phyloP scores from a whole-genome alignment of 2,888 invertebrate genomes.

The Phengaris alcon region DNA sequence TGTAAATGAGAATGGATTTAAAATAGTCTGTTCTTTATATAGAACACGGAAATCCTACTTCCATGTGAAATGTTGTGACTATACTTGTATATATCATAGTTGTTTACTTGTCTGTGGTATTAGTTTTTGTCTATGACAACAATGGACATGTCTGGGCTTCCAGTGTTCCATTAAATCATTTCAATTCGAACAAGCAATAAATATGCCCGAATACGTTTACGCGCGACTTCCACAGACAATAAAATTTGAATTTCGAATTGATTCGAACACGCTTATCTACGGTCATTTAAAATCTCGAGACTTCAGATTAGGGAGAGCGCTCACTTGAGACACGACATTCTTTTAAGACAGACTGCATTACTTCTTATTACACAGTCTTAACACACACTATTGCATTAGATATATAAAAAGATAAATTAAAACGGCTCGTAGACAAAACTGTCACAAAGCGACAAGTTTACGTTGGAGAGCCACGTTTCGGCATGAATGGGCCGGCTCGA shows the following conservation, averaged over 20 bases:
- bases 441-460: too few species aligned
- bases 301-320: too few species aligned
- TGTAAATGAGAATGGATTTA: constrained; percentile 26
- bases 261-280: not conserved
- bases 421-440: too few species aligned
- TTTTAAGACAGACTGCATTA: too few species aligned
- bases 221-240: not conserved
- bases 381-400: too few species aligned
- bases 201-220: constrained; percentile 19
- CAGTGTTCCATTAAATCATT: constrained; percentile 18
- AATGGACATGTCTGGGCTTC: constrained; percentile 1
- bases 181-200: constrained; percentile 19
- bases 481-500: too few species aligned
- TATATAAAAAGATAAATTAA: too few species aligned
- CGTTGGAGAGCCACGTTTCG: too few species aligned
- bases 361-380: too few species aligned
- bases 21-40: not conserved
- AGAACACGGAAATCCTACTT: not conserved
- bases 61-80: not conserved
- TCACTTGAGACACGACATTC: too few species aligned
- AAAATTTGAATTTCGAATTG: constrained; percentile 9
- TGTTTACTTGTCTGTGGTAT: not conserved
- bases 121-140: constrained; percentile 7
- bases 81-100: not conserved
- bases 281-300: not conserved